Evolutionary conservation across 2,113 vertebrate genomes (phyloP).

Genomic region (Conger conger): DNA sequence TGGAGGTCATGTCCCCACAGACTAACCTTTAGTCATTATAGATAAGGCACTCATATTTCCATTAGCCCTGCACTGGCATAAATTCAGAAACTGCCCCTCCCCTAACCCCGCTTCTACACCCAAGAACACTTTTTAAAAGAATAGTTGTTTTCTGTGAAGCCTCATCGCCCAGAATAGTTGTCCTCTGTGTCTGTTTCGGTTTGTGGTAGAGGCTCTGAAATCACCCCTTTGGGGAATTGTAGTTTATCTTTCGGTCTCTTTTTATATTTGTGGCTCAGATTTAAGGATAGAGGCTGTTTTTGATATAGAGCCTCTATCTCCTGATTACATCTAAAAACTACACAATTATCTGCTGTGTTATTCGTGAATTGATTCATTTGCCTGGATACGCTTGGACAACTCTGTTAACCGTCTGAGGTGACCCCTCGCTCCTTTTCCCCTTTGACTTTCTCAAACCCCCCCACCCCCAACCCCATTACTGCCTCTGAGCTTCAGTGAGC

Average conservation of each 20-base stretch:
- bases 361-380: neutral
- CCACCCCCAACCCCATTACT: neutral
- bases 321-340: conserved; percentile 9
- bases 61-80: neutral
- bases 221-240: neutral
- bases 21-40: neutral
- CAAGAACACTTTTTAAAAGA: neutral
- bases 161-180: neutral
- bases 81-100: neutral
- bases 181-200: neutral
- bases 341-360: neutral
- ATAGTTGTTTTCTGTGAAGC: neutral
- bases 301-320: neutral
- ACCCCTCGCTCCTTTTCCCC: neutral
- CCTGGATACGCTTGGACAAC: neutral
- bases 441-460: neutral
- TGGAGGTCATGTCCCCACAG: neutral
- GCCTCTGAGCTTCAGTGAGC: neutral
- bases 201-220: conserved; percentile 1
- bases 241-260: neutral
- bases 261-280: neutral
- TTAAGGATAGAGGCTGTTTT: neutral
- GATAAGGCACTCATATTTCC: neutral
- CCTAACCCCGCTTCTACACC: neutral
- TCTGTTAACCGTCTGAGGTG: neutral